These are phyloP conservation scores for Haliaeetus leucogaster DNA, from an alignment of 2,113 vertebrate species.

Conservation along the genomic window DNA sequence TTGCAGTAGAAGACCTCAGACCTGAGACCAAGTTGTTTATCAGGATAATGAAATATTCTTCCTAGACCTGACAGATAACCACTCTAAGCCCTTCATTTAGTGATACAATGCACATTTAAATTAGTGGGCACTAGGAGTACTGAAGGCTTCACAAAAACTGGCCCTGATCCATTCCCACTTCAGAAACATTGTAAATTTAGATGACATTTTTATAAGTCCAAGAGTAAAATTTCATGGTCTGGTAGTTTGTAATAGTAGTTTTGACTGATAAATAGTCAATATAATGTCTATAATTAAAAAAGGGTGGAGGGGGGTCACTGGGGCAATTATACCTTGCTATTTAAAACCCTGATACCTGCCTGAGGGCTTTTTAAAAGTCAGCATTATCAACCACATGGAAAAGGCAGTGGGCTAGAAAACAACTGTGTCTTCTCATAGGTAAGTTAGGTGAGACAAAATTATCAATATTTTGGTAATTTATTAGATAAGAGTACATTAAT, in stretches of 20 bases:
- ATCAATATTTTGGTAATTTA: neutral
- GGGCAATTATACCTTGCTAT: neutral
- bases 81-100: neutral
- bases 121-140: neutral
- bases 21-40: neutral
- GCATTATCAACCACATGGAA: neutral
- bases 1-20: neutral
- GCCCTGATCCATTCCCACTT: neutral
- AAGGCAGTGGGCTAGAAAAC: neutral
- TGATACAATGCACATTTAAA: neutral
- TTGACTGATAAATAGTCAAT: slow-evolving; percentile 3
- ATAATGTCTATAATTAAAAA: neutral
- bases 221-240: neutral
- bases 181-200: neutral
- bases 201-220: neutral
- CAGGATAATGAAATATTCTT: neutral
- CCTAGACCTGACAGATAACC: neutral
- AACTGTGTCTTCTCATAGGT: neutral
- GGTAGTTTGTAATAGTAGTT: neutral
- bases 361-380: neutral
- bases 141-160: neutral
- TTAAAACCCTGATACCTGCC: neutral
- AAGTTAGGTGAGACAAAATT: neutral
- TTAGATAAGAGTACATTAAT: neutral
- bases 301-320: neutral